A percentile compares a stretch with the other conserved stretches of the same genome.
phyloP scores from a whole-genome alignment of 1,140 invertebrate species.

The Spodoptera litura region DNA sequence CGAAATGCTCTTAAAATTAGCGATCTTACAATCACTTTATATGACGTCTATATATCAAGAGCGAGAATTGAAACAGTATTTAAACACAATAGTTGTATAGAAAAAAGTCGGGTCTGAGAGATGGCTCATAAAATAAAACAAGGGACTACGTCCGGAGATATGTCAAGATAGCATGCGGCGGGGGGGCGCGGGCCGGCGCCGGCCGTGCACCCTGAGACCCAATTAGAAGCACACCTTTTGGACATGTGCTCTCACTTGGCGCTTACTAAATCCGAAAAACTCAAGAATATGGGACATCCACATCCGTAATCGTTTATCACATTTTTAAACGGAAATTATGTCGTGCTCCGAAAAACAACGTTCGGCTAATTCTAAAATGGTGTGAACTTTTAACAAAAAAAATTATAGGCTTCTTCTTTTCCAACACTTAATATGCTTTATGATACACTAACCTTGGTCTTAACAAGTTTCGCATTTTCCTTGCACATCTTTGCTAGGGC shows the following conservation, averaged over 20 bases:
- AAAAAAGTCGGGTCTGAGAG: slow-evolving; percentile 70
- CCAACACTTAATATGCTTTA: too few species aligned
- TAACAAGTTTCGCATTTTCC: slow-evolving; percentile 92
- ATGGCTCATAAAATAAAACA: slow-evolving; percentile 84
- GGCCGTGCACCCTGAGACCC: slow-evolving; percentile 66
- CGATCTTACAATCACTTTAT: slow-evolving; percentile 58
- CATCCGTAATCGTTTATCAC: slow-evolving; percentile 82
- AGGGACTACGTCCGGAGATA: slow-evolving; percentile 82
- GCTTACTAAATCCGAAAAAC: slow-evolving; percentile 76
- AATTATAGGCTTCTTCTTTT: too few species aligned
- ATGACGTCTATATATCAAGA: slow-evolving; percentile 78
- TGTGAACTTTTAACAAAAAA: background rate
- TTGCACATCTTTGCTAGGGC: slow-evolving; percentile 92
- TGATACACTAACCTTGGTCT: slow-evolving; percentile 90
- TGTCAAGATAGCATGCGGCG: slow-evolving; percentile 82
- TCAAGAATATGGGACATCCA: slow-evolving; percentile 67
- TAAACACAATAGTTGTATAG: slow-evolving; percentile 75
- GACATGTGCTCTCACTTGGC: slow-evolving; percentile 78
- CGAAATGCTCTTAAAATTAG: slow-evolving; percentile 64
- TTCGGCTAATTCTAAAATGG: background rate
- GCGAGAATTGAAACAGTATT: slow-evolving; percentile 64
- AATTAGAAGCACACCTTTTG: slow-evolving; percentile 85
- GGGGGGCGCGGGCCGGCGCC: slow-evolving; percentile 72
- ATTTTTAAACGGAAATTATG: slow-evolving; percentile 64
- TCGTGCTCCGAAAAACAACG: background rate